Base-by-base conservation (phyloP, 2,888 invertebrate genomes). In the Melangyna quadrimaculata region DNA sequence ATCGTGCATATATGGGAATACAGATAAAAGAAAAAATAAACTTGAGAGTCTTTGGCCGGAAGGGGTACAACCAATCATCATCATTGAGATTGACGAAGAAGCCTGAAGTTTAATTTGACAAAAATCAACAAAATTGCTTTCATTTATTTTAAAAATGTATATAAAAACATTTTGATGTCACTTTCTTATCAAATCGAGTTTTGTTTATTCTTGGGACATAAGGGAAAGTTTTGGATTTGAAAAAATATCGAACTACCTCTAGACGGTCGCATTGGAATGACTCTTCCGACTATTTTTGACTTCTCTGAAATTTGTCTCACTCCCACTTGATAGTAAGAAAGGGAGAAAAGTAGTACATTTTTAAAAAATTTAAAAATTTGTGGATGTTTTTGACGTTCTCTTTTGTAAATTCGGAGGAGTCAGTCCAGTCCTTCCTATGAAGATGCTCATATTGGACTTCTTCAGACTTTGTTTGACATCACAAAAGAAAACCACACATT, bases 91-190 rank as follows among this genome's bases (percentile, higher is more conserved):
- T n/a, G n/a, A n/a, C n/a, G n/a, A n/a, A n/a, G 53, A 53, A 27
- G 27, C 3, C 3, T 24, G 37, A 22, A 63, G 63, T 35, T 63
- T 17, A n/a, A 9, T 65, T 74, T 27, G 29, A 77, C 40, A 35
- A 48, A 73, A 74, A 65, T 74, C 63, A 59, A 71, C 74, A 78
- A 14, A 71, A 71, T 75, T 74, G 71, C 19, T 32, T 45, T 45
- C 51, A 80, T 79, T 71, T 55, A 59, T 77, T 80, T 72, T 53
- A 19, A 51, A 84, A 73, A 27, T 5, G 40, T 35, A 12, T 32
- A 17, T 24, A 32, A 55, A 55, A 59, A 45, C 29, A 55, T 29
- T 51, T 19, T 5, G 9, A 10, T 55, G 17, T 71, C 55, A 63
- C 35, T 35, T 48, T 69, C 53, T 69, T 83, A 73, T 78, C 73